Conservation (phyloP, 2,888 invertebrate species). For the Cylloceria caligata region DNA sequence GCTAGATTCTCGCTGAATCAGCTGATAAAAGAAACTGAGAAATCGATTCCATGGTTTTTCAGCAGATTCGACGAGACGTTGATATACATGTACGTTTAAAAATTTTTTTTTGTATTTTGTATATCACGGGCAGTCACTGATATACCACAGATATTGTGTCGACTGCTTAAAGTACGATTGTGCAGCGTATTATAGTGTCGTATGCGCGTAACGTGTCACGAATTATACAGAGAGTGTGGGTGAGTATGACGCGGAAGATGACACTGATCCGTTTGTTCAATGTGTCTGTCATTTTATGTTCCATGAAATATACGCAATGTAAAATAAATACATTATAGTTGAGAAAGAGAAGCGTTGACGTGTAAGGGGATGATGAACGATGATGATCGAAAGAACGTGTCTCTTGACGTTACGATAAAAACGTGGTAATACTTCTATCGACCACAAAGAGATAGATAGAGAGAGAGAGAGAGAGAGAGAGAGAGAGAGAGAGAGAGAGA, state of each 20-base stretch:
- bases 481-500: neutral
- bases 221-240: neutral
- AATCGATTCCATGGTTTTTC: neutral
- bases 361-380: conserved; percentile 29
- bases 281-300: neutral
- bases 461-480: conserved; percentile 9
- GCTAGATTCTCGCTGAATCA: neutral
- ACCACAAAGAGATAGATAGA: conserved; percentile 34
- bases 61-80: neutral
- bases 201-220: conserved; percentile 2
- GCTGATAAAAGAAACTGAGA: neutral
- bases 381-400: conserved; percentile 21
- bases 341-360: conserved; percentile 21
- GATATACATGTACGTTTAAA: neutral
- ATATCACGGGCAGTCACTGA: conserved; percentile 19
- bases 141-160: conserved; percentile 23
- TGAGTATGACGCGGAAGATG: conserved; percentile 29
- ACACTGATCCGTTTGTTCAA: conserved; percentile 20
- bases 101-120: neutral
- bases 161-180: conserved; percentile 27
- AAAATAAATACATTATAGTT: conserved; percentile 20
- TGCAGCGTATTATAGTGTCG: conserved; percentile 9
- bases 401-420: conserved; percentile 8
- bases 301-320: neutral
- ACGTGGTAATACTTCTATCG: conserved; percentile 8